These are phyloP conservation scores for Brassicogethes aeneus DNA, from an alignment of 2,888 invertebrate genomes.

Conservation along the genomic window DNA sequence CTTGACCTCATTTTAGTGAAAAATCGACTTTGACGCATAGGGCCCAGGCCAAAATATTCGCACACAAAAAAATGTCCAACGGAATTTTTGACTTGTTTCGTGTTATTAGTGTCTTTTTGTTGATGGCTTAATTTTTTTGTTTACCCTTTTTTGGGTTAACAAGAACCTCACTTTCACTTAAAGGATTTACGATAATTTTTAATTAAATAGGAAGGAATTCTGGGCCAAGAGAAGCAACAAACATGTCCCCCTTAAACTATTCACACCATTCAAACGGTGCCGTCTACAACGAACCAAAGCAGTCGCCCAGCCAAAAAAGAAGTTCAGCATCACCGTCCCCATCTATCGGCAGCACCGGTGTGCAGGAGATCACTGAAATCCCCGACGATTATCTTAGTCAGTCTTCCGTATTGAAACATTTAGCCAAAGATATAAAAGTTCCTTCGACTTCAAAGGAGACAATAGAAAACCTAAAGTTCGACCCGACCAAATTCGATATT, in stretches of 20 bases:
- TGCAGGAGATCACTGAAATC: constrained; percentile 72
- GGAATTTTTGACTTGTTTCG: too few relatives aligned
- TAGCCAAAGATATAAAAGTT: constrained; percentile 66
- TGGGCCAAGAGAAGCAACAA: constrained; percentile 32
- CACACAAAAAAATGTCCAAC: too few relatives aligned
- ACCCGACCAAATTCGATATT: constrained; percentile 25
- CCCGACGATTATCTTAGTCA: constrained; percentile 78
- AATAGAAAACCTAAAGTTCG: constrained; percentile 21
- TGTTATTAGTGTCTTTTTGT: neutral
- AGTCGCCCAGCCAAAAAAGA: constrained; percentile 32
- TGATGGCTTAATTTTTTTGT: too few relatives aligned
- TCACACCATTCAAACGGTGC: constrained; percentile 27
- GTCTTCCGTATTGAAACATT: constrained; percentile 73
- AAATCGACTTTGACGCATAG: too few relatives aligned
- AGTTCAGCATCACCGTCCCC: constrained; percentile 35
- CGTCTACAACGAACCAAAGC: constrained; percentile 31
- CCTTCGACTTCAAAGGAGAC: constrained; percentile 27
- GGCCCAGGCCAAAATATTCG: too few relatives aligned
- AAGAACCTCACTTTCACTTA: too few relatives aligned
- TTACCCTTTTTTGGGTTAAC: too few relatives aligned
- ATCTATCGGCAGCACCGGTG: constrained; percentile 29
- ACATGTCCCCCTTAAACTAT: constrained; percentile 28
- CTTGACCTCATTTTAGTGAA: too few relatives aligned
- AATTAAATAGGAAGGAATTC: constrained; percentile 33
- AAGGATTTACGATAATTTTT: neutral